phyloP scores from a whole-genome alignment of 2,797 vertebrate genomes.

The Chaetodon trifasciatus region DNA sequence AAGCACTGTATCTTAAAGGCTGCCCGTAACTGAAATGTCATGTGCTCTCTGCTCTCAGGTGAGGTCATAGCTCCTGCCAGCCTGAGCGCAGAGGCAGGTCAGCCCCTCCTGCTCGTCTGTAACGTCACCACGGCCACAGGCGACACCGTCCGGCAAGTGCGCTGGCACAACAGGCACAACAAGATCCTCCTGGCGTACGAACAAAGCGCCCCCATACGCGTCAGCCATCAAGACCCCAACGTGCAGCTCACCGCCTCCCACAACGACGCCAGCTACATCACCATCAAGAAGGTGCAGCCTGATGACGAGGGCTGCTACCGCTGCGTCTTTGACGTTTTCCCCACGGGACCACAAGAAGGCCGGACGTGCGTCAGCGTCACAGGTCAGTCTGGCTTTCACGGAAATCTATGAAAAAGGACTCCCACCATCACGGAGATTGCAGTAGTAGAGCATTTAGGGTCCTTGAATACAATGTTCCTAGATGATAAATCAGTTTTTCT shows the following conservation, averaged over 20 bases:
- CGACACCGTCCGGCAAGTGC: constrained; percentile 77
- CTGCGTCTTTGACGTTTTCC: constrained; percentile 84
- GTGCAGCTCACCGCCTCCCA: constrained; percentile 68
- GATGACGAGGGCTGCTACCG: constrained; percentile 82
- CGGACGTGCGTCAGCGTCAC: constrained; percentile 77
- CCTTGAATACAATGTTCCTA: neutral
- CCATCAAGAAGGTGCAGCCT: constrained; percentile 61
- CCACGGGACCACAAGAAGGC: constrained; percentile 72
- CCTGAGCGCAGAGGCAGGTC: constrained; percentile 59
- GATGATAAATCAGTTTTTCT: neutral
- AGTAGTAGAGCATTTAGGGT: neutral
- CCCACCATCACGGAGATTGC: neutral
- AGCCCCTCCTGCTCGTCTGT: constrained; percentile 75
- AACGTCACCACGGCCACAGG: constrained; percentile 64
- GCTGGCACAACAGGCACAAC: constrained; percentile 70
- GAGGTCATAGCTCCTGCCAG: constrained; percentile 66
- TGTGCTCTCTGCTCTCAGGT: constrained; percentile 51
- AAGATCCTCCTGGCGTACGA: constrained; percentile 75
- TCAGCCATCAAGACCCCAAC: constrained; percentile 47
- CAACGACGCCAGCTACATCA: constrained; percentile 74
- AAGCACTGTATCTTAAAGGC: too few relatives aligned
- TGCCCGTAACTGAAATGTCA: neutral
- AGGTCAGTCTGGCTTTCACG: constrained; percentile 59
- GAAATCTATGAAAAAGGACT: neutral
- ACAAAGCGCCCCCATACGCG: neutral